These are phyloP conservation scores for Lipotes vexillifer DNA, from an alignment of 2,113 vertebrate species.

Conservation along the genomic window DNA sequence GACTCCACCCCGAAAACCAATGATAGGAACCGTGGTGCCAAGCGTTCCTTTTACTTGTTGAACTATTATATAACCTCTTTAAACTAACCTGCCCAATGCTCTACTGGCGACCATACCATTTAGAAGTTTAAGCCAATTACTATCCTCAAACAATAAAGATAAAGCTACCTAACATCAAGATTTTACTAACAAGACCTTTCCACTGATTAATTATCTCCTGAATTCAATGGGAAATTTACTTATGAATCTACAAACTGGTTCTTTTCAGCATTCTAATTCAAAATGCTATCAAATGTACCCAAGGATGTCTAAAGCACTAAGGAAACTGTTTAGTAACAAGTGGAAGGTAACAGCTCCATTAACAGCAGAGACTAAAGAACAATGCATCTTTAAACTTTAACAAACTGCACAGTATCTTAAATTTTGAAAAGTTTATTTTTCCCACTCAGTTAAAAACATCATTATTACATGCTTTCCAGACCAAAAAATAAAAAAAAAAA, in stretches of 20 bases:
- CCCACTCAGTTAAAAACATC: background rate
- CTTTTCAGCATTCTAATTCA: background rate
- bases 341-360: background rate
- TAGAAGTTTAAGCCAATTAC: background rate
- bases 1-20: background rate
- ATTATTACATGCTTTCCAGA: background rate
- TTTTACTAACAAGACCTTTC: background rate
- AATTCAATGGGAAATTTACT: background rate
- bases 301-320: background rate
- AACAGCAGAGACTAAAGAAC: background rate
- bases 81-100: background rate
- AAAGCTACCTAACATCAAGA: background rate
- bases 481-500: background rate
- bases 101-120: background rate
- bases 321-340: background rate
- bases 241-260: background rate
- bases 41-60: background rate
- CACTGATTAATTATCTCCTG: background rate
- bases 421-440: background rate
- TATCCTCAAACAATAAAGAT: background rate
- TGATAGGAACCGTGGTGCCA: background rate
- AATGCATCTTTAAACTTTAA: background rate
- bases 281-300: background rate
- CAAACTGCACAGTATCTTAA: background rate
- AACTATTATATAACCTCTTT: background rate